These are phyloP conservation scores for Physeter macrocephalus DNA, from an alignment of 2,113 vertebrate species.

Conservation along the genomic window DNA sequence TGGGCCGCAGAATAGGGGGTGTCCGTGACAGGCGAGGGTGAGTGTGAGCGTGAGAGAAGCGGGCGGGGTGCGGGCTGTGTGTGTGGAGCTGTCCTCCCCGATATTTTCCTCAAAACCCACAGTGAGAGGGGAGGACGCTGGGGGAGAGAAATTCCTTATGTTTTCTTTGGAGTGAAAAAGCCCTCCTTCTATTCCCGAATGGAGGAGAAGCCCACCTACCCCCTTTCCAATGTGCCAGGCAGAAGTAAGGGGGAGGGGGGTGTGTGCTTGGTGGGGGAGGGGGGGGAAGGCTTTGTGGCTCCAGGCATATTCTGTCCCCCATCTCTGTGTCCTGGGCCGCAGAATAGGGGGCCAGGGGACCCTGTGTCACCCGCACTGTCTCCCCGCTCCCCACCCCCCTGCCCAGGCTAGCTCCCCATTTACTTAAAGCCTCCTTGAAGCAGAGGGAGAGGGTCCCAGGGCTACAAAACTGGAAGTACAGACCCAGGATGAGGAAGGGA, in stretches of 20 bases:
- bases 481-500: background rate
- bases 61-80: background rate
- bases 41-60: background rate
- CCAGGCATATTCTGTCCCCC: background rate
- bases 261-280: background rate
- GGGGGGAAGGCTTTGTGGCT: background rate
- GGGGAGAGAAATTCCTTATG: background rate
- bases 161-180: background rate
- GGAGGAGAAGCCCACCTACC: background rate
- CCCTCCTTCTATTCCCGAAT: background rate
- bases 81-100: background rate
- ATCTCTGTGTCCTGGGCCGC: background rate
- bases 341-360: background rate
- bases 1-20: background rate
- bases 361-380: background rate
- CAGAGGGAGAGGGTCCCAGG: background rate
- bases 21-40: background rate
- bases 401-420: background rate
- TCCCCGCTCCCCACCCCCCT: background rate
- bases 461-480: conserved; percentile 36
- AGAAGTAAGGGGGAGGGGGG: background rate
- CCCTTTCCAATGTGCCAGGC: background rate
- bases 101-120: background rate
- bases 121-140: background rate
- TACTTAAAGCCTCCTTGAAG: background rate